Evolutionary conservation across 2,888 invertebrate species (phyloP).

Genomic region (Emmelina monodactyla): DNA sequence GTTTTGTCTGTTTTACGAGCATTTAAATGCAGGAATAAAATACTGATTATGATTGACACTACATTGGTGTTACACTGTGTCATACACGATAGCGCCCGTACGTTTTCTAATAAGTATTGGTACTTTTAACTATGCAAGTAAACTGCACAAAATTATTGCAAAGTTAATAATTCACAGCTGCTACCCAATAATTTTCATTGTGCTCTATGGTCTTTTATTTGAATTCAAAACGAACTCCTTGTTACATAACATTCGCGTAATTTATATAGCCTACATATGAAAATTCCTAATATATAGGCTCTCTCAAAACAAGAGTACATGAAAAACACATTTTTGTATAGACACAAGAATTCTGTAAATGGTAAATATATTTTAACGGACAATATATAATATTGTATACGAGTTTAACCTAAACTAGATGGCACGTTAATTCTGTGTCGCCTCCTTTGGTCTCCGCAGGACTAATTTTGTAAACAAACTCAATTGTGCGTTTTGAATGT

Average conservation of each 20-base stretch:
- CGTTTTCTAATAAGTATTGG: no score
- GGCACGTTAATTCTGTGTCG: slow-evolving; percentile 65
- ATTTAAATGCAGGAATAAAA: no score
- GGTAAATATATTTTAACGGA: slow-evolving; percentile 68
- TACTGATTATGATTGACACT: no score
- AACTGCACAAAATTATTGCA: slow-evolving; percentile 52
- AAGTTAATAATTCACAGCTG: slow-evolving; percentile 35
- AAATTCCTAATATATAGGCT: slow-evolving; percentile 63
- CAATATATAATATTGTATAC: slow-evolving; percentile 68
- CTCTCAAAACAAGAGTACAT: slow-evolving; percentile 68
- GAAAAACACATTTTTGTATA: slow-evolving; percentile 63
- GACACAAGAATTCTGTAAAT: slow-evolving; percentile 67
- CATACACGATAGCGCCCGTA: no score
- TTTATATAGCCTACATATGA: slow-evolving; percentile 28
- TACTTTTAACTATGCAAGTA: slow-evolving; percentile 27
- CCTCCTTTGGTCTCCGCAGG: slow-evolving; percentile 56
- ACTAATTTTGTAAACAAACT: slow-evolving; percentile 41
- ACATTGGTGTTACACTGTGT: no score
- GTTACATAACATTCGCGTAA: slow-evolving; percentile 23
- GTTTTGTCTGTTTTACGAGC: no score
- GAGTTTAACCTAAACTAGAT: slow-evolving; percentile 69
- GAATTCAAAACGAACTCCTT: slow-evolving; percentile 23
- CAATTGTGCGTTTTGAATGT: slow-evolving; percentile 57
- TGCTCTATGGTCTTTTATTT: slow-evolving; percentile 8
- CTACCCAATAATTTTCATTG: slow-evolving; percentile 34